phyloP scores from a whole-genome alignment of 2,113 vertebrate genomes.

The Chascanopsetta lugubris region DNA sequence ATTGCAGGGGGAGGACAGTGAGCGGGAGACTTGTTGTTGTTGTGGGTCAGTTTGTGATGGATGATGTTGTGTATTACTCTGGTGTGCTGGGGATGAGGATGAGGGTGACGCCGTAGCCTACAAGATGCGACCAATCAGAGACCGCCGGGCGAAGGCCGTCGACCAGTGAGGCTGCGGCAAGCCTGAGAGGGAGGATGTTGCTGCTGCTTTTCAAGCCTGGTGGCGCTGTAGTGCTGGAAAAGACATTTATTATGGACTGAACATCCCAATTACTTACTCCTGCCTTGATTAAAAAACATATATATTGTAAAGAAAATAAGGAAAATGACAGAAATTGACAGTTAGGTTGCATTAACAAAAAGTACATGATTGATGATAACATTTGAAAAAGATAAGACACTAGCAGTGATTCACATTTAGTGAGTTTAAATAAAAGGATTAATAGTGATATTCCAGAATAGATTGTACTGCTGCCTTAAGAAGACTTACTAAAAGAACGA shows the following conservation, averaged over 20 bases:
- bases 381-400: too few species aligned
- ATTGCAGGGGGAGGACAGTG: constrained; percentile 16
- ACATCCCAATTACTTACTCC: too few species aligned
- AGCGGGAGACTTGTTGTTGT: background rate
- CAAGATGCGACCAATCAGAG: constrained; percentile 56
- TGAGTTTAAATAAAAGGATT: too few species aligned
- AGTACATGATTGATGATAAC: too few species aligned
- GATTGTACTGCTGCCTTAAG: too few species aligned
- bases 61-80: background rate
- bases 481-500: too few species aligned
- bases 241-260: background rate
- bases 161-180: background rate
- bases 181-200: background rate
- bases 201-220: background rate
- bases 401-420: too few species aligned
- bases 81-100: background rate
- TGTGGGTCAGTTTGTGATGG: background rate
- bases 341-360: too few species aligned
- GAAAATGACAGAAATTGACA: too few species aligned
- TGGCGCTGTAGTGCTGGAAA: background rate
- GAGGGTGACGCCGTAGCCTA: background rate
- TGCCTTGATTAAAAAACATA: too few species aligned
- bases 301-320: too few species aligned
- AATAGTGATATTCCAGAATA: too few species aligned
- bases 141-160: background rate